phyloP scores from a whole-genome alignment of 2,888 invertebrate species.

The Exephanes ischioxanthus region DNA sequence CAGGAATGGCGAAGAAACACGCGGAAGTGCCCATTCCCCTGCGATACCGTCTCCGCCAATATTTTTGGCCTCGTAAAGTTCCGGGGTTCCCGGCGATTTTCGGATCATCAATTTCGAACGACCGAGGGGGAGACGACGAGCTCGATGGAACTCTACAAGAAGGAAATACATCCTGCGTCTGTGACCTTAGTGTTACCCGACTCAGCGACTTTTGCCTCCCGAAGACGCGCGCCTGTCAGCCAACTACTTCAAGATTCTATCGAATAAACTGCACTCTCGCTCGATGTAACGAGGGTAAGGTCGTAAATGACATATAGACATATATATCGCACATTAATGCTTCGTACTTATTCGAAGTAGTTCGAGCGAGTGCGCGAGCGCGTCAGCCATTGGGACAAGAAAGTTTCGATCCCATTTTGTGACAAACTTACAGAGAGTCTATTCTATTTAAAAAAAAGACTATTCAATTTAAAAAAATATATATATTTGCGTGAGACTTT shows the following conservation, averaged over 20 bases:
- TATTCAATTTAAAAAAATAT: not conserved
- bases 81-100: constrained; percentile 40
- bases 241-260: constrained; percentile 42
- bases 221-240: constrained; percentile 33
- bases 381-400: not conserved
- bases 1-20: constrained; percentile 13
- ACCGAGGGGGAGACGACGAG: constrained; percentile 37
- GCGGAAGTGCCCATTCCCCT: constrained; percentile 46
- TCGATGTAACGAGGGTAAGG: constrained; percentile 34
- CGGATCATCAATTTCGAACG: constrained; percentile 65
- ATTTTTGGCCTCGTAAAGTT: constrained; percentile 64
- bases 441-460: not conserved
- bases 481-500: not conserved
- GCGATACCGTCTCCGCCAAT: constrained; percentile 58
- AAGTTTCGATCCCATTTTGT: not conserved
- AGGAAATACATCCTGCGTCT: constrained; percentile 16
- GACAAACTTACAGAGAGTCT: not conserved
- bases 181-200: constrained; percentile 36
- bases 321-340: constrained; percentile 17
- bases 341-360: not conserved
- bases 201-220: constrained; percentile 11
- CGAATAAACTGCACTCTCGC: constrained; percentile 31
- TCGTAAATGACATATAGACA: constrained; percentile 54
- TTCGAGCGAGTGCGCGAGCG: not conserved
- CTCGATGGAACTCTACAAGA: constrained; percentile 8